A percentile compares a stretch with the other conserved stretches of the same genome.
Conservation (phyloP, 1,140 invertebrate genomes). For the Drosophila arizonae region DNA sequence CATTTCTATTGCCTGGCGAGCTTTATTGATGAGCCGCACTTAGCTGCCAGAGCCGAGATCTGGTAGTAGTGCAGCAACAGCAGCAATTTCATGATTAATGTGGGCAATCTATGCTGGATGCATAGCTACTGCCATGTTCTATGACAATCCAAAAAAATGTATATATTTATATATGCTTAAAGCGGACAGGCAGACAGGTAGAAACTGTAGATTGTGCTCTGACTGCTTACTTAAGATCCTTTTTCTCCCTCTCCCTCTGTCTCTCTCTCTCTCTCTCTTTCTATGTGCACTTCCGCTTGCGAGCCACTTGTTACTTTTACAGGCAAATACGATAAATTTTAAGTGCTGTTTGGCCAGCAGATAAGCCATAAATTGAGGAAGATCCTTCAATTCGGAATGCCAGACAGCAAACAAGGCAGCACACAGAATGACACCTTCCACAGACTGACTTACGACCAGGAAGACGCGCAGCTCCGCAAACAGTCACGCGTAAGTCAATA, state of each 20-base stretch:
- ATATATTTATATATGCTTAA: slow-evolving; percentile 40
- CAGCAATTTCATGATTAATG: slow-evolving; percentile 68
- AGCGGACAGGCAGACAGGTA: slow-evolving; percentile 59
- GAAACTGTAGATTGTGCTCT: slow-evolving; percentile 1
- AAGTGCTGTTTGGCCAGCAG: slow-evolving; percentile 66
- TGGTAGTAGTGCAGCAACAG: slow-evolving; percentile 27
- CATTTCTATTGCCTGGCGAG: slow-evolving; percentile 55
- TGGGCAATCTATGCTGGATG: slow-evolving; percentile 18
- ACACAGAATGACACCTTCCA: slow-evolving; percentile 54
- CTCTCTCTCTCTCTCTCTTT: background rate
- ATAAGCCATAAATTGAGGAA: slow-evolving; percentile 46
- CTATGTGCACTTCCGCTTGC: slow-evolving; percentile 60
- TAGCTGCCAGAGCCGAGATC: slow-evolving; percentile 43
- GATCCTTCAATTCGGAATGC: slow-evolving; percentile 65
- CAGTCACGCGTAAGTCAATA: slow-evolving; percentile 14
- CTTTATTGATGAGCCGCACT: slow-evolving; percentile 65
- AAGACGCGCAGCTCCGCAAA: slow-evolving; percentile 25
- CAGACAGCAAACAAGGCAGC: slow-evolving; percentile 39
- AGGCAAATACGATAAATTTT: slow-evolving; percentile 61
- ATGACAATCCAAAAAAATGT: slow-evolving; percentile 44
- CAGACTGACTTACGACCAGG: slow-evolving; percentile 19
- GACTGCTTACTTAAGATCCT: slow-evolving; percentile 49
- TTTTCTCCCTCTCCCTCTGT: background rate
- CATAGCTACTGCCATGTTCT: slow-evolving; percentile 32
- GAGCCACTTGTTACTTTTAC: slow-evolving; percentile 61